phyloP scores from a whole-genome alignment of 2,797 vertebrate genomes.

The Scolopax rusticola region DNA sequence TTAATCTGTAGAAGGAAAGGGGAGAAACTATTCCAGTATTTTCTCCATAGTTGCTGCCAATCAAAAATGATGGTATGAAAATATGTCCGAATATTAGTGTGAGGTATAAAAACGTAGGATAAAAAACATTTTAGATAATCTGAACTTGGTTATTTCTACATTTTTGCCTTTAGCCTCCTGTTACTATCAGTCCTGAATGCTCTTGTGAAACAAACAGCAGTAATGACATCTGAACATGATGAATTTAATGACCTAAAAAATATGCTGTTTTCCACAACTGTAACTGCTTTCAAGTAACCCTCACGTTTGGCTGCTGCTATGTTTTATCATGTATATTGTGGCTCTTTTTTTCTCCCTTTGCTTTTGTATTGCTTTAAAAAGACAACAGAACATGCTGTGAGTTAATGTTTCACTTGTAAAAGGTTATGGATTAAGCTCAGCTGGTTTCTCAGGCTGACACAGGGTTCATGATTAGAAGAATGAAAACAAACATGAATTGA shows the following conservation, averaged over 20 bases:
- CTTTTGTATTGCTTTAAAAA: constrained; percentile 76
- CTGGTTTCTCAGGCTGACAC: constrained; percentile 76
- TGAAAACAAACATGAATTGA: constrained; percentile 81
- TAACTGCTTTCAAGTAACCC: constrained; percentile 47
- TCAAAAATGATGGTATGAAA: not conserved
- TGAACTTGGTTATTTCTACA: not conserved
- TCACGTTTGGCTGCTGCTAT: constrained; percentile 35
- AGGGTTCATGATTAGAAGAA: constrained; percentile 79
- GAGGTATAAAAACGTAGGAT: not conserved
- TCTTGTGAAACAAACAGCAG: not conserved
- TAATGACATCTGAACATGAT: not conserved
- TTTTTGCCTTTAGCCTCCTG: not conserved
- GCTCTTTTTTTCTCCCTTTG: constrained; percentile 37
- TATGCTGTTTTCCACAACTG: constrained; percentile 7
- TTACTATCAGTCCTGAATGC: not conserved
- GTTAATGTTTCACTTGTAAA: constrained; percentile 80
- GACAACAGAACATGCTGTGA: constrained; percentile 73
- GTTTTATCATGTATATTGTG: constrained; percentile 63
- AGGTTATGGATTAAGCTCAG: constrained; percentile 81
- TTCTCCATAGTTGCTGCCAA: not conserved
- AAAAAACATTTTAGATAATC: not conserved
- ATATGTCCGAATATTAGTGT: not conserved
- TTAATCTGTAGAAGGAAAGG: not conserved
- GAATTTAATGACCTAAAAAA: constrained; percentile 16
- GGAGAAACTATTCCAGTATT: not conserved